Conservation (phyloP, 1,140 invertebrate genomes). For the Drosophila pseudoananassae region DNA sequence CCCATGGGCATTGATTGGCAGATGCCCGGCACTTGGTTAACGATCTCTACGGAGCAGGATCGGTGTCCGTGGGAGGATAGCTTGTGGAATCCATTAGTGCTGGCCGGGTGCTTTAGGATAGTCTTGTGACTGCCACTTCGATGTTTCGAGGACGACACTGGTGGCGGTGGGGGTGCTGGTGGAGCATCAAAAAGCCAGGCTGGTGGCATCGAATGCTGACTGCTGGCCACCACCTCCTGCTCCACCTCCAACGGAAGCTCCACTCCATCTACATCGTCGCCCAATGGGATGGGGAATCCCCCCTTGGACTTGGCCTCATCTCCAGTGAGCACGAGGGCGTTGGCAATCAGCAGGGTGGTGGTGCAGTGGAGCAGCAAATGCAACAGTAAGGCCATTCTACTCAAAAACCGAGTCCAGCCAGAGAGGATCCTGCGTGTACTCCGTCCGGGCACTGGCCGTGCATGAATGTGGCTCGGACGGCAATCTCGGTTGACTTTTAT, state of each 20-base stretch:
- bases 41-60: conserved; percentile 70
- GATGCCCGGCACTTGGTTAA: conserved; percentile 67
- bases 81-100: conserved; percentile 52
- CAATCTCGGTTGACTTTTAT: conserved; percentile 53
- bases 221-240: conserved; percentile 33
- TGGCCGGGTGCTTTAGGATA: conserved; percentile 51
- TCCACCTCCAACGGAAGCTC: conserved; percentile 64
- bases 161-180: conserved; percentile 35
- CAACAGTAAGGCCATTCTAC: conserved; percentile 72
- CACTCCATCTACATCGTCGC: conserved; percentile 62
- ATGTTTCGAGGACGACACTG: conserved; percentile 14
- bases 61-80: conserved; percentile 55
- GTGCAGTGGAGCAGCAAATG: conserved; percentile 69
- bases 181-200: conserved; percentile 64
- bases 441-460: conserved; percentile 15
- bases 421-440: conserved; percentile 11
- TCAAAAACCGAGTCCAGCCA: conserved; percentile 24
- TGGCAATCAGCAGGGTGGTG: conserved; percentile 60
- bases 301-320: conserved; percentile 57
- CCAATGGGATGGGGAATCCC: conserved; percentile 55
- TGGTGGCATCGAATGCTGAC: conserved; percentile 56
- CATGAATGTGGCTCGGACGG: conserved; percentile 49
- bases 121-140: conserved; percentile 33
- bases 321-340: conserved; percentile 55
- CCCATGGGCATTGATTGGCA: conserved; percentile 70